phyloP scores from a whole-genome alignment of 1,140 invertebrate species.

The Pantala flavescens region DNA sequence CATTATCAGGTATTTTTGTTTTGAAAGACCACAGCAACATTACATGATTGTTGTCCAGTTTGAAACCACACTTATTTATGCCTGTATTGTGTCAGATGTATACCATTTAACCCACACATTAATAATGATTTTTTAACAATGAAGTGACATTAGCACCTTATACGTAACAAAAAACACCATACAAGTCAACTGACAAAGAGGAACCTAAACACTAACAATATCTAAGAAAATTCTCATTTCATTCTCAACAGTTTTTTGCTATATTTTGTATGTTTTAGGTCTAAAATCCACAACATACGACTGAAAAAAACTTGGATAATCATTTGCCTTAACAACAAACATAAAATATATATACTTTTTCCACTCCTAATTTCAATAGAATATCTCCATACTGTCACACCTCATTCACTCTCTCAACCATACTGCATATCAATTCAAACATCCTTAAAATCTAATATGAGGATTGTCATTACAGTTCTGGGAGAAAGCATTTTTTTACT shows the following conservation, averaged over 20 bases:
- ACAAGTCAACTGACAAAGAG: conserved; percentile 25
- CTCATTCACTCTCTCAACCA: conserved; percentile 13
- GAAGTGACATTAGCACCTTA: conserved; percentile 27
- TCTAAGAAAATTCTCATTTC: conserved; percentile 9
- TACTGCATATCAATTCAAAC: conserved; percentile 13
- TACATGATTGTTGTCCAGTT: conserved; percentile 23
- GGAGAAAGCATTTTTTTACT: conserved; percentile 8
- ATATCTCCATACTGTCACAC: conserved; percentile 18
- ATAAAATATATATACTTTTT: conserved; percentile 24
- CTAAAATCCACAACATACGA: conserved; percentile 13
- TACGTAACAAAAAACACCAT: conserved; percentile 27
- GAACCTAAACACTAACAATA: conserved; percentile 22
- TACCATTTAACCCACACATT: conserved; percentile 26
- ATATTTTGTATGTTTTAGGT: conserved; percentile 16
- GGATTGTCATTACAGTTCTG: conserved; percentile 21
- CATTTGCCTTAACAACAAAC: conserved; percentile 22
- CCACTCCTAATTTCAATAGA: conserved; percentile 15
- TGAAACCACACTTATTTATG: conserved; percentile 22
- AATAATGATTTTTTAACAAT: conserved; percentile 27
- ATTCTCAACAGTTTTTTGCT: conserved; percentile 15
- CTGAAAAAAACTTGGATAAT: conserved; percentile 20
- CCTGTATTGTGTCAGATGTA: conserved; percentile 20
- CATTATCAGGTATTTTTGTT: conserved; percentile 21
- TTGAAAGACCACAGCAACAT: conserved; percentile 25
- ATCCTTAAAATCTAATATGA: conserved; percentile 14